phyloP scores from a whole-genome alignment of 30 jellyfish, hydroid and myxozoan genomes.

The Turritopsis dohrnii region DNA sequence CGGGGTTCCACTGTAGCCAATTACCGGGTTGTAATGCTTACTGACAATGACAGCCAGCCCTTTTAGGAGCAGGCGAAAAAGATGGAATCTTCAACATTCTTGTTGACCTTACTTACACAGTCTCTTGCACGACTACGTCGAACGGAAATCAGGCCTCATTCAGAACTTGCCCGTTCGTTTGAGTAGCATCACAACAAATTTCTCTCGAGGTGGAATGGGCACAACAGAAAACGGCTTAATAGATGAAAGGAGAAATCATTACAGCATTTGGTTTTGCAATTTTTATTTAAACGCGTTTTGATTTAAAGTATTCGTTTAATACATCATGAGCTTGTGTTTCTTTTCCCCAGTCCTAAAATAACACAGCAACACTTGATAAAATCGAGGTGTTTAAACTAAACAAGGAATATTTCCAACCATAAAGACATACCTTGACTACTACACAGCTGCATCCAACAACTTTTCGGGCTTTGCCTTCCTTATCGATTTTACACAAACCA shows the following conservation, averaged over 20 bases:
- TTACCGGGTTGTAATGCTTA: no score
- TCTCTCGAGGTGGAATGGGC: no score
- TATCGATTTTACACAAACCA: constrained; percentile 98
- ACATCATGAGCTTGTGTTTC: constrained; percentile 89
- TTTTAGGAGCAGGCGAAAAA: no score
- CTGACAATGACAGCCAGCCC: no score
- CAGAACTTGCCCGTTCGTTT: no score
- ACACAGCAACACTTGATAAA: background rate
- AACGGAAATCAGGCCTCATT: no score
- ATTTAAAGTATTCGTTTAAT: constrained; percentile 56
- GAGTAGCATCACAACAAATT: no score
- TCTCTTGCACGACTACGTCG: no score
- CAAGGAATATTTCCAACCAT: background rate
- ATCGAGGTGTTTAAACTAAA: background rate
- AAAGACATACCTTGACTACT: constrained; percentile 69
- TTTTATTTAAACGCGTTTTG: background rate
- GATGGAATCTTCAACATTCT: no score
- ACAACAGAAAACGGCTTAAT: no score
- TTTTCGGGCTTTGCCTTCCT: constrained; percentile 91
- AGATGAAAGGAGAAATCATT: background rate
- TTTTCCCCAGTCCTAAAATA: constrained; percentile 77
- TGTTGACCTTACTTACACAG: no score
- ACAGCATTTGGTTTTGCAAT: background rate
- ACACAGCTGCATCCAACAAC: constrained; percentile 98
- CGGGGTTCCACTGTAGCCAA: no score